These are phyloP conservation scores for Cettia cetti DNA, from an alignment of 2,113 vertebrate species.

Conservation along the genomic window DNA sequence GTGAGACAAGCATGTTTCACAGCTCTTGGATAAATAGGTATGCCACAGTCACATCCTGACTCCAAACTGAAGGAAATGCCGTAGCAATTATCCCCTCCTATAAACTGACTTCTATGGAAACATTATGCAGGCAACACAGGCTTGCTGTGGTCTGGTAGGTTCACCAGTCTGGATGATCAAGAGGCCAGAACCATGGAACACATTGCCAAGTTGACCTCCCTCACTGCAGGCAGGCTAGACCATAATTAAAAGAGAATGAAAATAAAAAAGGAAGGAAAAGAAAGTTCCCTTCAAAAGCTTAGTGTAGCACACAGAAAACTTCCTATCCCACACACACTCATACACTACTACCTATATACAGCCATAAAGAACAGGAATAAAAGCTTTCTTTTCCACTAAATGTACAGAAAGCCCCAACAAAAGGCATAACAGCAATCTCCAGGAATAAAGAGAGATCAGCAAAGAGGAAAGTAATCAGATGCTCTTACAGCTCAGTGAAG, in stretches of 20 bases:
- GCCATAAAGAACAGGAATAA: background rate
- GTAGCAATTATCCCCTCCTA: background rate
- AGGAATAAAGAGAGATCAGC: background rate
- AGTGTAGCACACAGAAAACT: background rate
- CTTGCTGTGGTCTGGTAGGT: conserved; percentile 1
- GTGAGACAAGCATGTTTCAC: background rate
- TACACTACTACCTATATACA: background rate
- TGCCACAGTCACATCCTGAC: background rate
- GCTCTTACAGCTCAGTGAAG: background rate
- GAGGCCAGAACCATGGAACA: background rate
- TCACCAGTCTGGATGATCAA: background rate
- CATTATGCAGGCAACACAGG: background rate
- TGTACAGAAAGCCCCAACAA: background rate
- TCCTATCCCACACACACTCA: background rate
- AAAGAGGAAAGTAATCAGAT: background rate
- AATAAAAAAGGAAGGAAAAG: background rate
- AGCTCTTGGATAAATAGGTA: background rate
- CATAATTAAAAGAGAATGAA: background rate
- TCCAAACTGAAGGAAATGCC: conserved; percentile 9
- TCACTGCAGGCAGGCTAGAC: background rate
- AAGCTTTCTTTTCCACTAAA: background rate
- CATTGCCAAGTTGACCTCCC: background rate
- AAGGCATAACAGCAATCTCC: background rate
- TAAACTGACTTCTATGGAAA: conserved; percentile 11
- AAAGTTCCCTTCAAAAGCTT: background rate